These are phyloP conservation scores for Melipona beecheii DNA, from an alignment of 2,888 invertebrate genomes.

Conservation along the genomic window DNA sequence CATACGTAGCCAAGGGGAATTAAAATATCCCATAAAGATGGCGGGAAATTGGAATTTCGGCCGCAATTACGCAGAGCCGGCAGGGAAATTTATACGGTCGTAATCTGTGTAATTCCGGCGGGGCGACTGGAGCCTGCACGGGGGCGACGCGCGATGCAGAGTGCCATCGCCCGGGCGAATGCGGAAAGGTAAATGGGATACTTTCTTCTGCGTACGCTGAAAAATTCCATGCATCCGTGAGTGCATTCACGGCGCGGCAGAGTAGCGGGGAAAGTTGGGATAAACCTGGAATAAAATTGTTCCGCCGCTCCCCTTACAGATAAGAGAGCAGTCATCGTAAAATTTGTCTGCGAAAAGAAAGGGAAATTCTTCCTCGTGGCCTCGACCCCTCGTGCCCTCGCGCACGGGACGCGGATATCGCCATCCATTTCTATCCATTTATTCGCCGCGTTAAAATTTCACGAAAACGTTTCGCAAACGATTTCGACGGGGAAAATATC, in stretches of 20 bases:
- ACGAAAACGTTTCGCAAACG: slow-evolving; percentile 1
- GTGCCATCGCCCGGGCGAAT: slow-evolving; percentile 22
- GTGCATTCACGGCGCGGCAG: slow-evolving; percentile 16
- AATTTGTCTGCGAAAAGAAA: slow-evolving; percentile 18
- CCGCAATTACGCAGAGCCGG: background rate
- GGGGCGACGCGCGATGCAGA: slow-evolving; percentile 15
- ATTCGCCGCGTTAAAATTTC: slow-evolving; percentile 10
- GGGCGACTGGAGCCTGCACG: background rate
- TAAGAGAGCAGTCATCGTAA: slow-evolving; percentile 41
- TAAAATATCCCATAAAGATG: slow-evolving; percentile 10
- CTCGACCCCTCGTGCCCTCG: too few relatives aligned
- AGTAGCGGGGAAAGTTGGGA: background rate
- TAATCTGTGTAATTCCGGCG: slow-evolving; percentile 17
- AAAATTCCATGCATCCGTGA: slow-evolving; percentile 66
- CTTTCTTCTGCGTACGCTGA: slow-evolving; percentile 46
- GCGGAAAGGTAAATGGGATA: slow-evolving; percentile 39
- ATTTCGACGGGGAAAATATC: background rate
- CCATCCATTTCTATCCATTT: slow-evolving; percentile 4
- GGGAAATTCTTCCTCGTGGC: slow-evolving; percentile 28
- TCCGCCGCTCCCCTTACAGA: slow-evolving; percentile 15
- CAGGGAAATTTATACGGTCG: slow-evolving; percentile 14
- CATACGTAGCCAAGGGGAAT: background rate
- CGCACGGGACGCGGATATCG: too few relatives aligned
- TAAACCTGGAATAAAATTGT: slow-evolving; percentile 36
- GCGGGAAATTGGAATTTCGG: slow-evolving; percentile 14